phyloP scores from a whole-genome alignment of 2,888 invertebrate species.

The Trilocha varians region DNA sequence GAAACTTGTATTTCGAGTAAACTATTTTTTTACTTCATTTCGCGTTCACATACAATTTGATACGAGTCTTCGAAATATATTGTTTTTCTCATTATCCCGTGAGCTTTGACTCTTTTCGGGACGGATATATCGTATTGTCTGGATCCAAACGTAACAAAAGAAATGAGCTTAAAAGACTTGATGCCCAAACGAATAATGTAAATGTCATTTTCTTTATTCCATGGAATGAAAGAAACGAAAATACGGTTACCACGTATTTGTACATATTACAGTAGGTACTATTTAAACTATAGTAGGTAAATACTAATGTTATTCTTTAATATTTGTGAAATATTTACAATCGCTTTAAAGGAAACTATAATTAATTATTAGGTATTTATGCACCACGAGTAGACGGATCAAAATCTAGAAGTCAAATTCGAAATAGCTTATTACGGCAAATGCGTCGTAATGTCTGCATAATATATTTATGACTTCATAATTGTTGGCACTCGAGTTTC shows the following conservation, averaged over 20 bases:
- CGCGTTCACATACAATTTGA: not conserved
- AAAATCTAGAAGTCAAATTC: too few relatives aligned
- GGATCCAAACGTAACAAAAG: not conserved
- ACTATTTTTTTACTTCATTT: not conserved
- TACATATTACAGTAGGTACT: too few relatives aligned
- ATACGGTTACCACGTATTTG: too few relatives aligned
- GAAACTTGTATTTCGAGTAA: conserved; percentile 35
- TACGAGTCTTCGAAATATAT: not conserved
- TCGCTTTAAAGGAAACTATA: too few relatives aligned
- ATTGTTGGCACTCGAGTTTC: not conserved
- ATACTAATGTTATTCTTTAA: too few relatives aligned
- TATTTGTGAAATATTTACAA: too few relatives aligned
- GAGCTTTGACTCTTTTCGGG: not conserved
- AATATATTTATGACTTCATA: conserved; percentile 3
- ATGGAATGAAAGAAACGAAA: too few relatives aligned
- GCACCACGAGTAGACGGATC: too few relatives aligned
- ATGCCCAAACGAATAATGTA: not conserved
- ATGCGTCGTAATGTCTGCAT: too few relatives aligned
- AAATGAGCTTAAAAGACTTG: not conserved
- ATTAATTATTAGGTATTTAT: too few relatives aligned
- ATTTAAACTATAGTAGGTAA: too few relatives aligned
- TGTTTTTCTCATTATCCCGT: not conserved
- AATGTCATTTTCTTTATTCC: not conserved
- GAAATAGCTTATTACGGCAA: too few relatives aligned
- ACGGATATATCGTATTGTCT: not conserved